These are phyloP conservation scores for Drosophila subobscura DNA, from an alignment of 1,140 invertebrate species.

Conservation along the genomic window DNA sequence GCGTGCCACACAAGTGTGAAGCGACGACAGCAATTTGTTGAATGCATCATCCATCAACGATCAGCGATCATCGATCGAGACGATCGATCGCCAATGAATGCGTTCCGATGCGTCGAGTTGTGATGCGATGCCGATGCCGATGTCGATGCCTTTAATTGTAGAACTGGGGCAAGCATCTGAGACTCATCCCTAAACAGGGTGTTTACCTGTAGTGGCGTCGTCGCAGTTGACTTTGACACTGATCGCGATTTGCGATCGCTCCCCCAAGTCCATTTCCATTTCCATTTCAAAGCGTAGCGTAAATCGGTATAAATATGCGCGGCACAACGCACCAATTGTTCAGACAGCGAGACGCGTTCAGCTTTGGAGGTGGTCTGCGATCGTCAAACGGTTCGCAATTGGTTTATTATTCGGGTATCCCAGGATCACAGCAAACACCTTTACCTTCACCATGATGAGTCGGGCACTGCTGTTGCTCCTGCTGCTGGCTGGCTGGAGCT, in stretches of 20 bases:
- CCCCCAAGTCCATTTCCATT: slow-evolving; percentile 41
- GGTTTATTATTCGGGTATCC: slow-evolving; percentile 1
- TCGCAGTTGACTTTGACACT: slow-evolving; percentile 72
- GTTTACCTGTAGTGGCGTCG: slow-evolving; percentile 40
- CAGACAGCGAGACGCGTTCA: slow-evolving; percentile 58
- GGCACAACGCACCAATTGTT: slow-evolving; percentile 45
- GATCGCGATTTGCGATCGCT: slow-evolving; percentile 52
- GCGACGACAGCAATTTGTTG: slow-evolving; percentile 60
- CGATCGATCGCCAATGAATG: slow-evolving; percentile 2
- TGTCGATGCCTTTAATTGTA: slow-evolving; percentile 72
- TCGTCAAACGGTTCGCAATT: slow-evolving; percentile 12
- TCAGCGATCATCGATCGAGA: slow-evolving; percentile 31
- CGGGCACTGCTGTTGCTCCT: slow-evolving; percentile 54
- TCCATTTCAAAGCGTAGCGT: background rate
- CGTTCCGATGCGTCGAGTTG: no score
- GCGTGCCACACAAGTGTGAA: slow-evolving; percentile 68
- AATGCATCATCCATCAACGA: slow-evolving; percentile 63
- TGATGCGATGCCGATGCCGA: background rate
- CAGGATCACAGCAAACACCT: slow-evolving; percentile 14
- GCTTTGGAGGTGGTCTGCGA: slow-evolving; percentile 37
- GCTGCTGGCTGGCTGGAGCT: slow-evolving; percentile 43
- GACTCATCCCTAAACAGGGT: slow-evolving; percentile 75
- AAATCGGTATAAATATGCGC: slow-evolving; percentile 73
- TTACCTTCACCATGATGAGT: slow-evolving; percentile 28
- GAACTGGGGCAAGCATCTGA: slow-evolving; percentile 75